phyloP scores from a whole-genome alignment of 2,797 vertebrate genomes.

The Telmatherina bonti region DNA sequence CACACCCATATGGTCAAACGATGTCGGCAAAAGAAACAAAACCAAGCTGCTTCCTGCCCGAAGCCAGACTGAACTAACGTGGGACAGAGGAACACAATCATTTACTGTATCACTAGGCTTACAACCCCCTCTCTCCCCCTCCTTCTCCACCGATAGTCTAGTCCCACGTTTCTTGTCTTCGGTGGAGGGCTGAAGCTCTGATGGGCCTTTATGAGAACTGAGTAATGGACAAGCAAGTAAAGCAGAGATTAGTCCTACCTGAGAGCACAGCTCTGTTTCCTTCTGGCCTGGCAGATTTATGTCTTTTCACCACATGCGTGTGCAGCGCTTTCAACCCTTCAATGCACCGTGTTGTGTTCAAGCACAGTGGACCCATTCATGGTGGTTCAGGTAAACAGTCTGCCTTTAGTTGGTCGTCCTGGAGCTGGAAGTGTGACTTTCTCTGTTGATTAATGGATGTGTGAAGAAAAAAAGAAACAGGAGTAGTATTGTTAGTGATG shows the following conservation, averaged over 20 bases:
- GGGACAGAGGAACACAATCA: no score
- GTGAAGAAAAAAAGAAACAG: slow-evolving; percentile 43
- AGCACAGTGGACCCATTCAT: slow-evolving; percentile 77
- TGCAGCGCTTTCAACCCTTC: slow-evolving; percentile 37
- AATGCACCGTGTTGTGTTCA: slow-evolving; percentile 56
- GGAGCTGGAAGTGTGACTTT: slow-evolving; percentile 64
- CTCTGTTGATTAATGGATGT: slow-evolving; percentile 54
- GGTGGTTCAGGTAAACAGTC: slow-evolving; percentile 66
- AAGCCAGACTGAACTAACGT: no score
- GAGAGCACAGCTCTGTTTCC: slow-evolving; percentile 1
- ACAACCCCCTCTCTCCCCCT: no score
- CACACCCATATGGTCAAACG: no score
- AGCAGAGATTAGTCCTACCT: background rate
- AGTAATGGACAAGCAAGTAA: background rate
- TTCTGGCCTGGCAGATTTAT: background rate
- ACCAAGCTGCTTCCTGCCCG: no score
- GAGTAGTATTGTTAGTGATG: slow-evolving; percentile 56
- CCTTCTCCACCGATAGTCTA: no score
- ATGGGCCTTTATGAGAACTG: background rate
- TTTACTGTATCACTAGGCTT: no score
- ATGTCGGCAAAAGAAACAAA: no score
- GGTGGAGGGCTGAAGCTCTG: background rate
- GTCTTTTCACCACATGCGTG: slow-evolving; percentile 20
- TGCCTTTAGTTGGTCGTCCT: slow-evolving; percentile 45
- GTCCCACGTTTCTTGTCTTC: background rate